Conservation (phyloP, 2,888 invertebrate genomes). For the Tridacna crocea region DNA sequence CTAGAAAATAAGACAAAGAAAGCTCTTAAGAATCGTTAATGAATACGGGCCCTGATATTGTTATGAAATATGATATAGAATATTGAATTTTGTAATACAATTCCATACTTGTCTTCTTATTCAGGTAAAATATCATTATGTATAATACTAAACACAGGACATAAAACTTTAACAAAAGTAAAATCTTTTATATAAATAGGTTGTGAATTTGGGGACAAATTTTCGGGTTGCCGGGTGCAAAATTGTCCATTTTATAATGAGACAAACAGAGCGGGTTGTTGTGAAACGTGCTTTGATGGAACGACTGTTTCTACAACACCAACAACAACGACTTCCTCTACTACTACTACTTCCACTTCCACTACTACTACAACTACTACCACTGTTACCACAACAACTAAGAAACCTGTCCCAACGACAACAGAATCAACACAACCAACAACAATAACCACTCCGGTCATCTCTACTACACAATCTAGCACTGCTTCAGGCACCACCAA, state of each 20-base stretch:
- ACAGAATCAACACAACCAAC: constrained; percentile 14
- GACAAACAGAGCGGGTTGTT: constrained; percentile 34
- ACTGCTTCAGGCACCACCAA: neutral
- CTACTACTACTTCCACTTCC: constrained; percentile 33
- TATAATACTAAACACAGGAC: too few species aligned
- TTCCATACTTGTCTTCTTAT: too few species aligned
- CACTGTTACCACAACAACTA: constrained; percentile 24
- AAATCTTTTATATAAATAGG: constrained; percentile 37
- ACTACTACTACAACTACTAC: constrained; percentile 28
- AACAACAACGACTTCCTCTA: constrained; percentile 22
- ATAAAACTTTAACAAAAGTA: too few species aligned
- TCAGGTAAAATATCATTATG: too few species aligned
- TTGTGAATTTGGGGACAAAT: constrained; percentile 71
- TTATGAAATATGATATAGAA: too few species aligned
- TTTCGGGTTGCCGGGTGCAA: constrained; percentile 50
- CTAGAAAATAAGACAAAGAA: too few species aligned
- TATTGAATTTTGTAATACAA: too few species aligned
- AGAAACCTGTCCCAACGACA: neutral
- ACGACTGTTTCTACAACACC: constrained; percentile 40
- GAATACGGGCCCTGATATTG: too few species aligned
- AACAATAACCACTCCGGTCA: neutral
- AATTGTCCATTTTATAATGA: constrained; percentile 41
- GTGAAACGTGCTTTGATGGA: constrained; percentile 43
- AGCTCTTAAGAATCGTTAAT: too few species aligned
- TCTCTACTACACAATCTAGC: neutral